Evolutionary conservation across 2,888 invertebrate species (phyloP), one percentile per base, ranked within the genome.

Genomic region (Polydrusus cervinus): DNA sequence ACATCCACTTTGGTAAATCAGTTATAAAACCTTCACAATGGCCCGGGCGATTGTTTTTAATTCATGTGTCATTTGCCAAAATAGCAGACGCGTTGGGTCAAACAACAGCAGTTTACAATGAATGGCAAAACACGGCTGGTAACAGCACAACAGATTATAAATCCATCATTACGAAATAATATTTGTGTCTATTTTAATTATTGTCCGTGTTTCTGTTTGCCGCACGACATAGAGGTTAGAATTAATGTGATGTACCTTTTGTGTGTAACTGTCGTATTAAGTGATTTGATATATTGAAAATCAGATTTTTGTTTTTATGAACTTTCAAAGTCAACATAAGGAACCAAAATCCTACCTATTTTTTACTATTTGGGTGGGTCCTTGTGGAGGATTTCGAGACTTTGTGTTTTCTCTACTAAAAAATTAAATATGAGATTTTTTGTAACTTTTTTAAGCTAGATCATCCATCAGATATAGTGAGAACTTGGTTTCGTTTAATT

Each of bases 141-240:
- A 74, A 74, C 73, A 68, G 76, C 74, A 76, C 70, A 76, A 74
- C 73, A 76, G 76, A 76, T 76, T 76, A 76, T 76, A 76, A 76
- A 76, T 76, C 76, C 76, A 76, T 76, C 76, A 76, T 74, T 76
- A 76, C 76, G 70, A 76, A 74, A 76, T 76, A 76, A 76, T 76
- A 74, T 76, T 72, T 76, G 76, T 73, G 76, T 76, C 73, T 72
- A 73, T 76, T 76, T 76, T 73, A 73, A 76, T 76, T 76, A 76
- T 73, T 60, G 76, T 76, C 57, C 71, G 38, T 71, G 75, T 72
- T 75, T 76, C 69, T 76, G 76, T 72, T 76, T 72, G 73, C 76
- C 69, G 38, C 72, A 75, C 72, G 64, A 65, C 71, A 61, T 57
- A 38, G 47, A 61, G 64, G 30, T 72, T 49, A 53, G 66, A 61